Base-by-base conservation (phyloP, 2,888 invertebrate genomes). In the Xylocampa areola region DNA sequence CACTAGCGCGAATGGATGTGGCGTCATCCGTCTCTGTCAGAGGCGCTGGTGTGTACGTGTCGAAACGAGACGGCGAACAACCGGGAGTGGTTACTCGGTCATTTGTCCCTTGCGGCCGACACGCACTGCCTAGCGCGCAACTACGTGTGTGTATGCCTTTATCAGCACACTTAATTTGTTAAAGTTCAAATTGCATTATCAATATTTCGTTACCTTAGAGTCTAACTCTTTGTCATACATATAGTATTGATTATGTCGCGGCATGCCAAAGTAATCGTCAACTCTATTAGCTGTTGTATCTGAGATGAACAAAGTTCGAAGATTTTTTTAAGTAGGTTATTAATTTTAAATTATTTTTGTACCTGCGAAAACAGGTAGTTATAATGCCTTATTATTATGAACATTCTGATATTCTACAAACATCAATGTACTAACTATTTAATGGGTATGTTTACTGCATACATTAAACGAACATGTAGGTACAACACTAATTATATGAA, bases 41-140 rank as follows among this genome's bases (percentile, higher is more conserved):
- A 76, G 84, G 69, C 66, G 75, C 50, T 71, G 76, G 73, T 73
- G 72, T 70, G 69, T 79, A 77, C 72, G 79, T 73, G 85, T 81
- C 77, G 73, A 82, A 88, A 81, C 79, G 83, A 81, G 88, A 89
- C 78, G 81, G 82, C 70, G 76, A 77, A 80, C 84, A 82, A 83
- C 82, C 87, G 86, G 88, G 89, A 89, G 89, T 90, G 90, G 89
- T 89, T 87, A 84, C 82, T 81, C 84, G 82, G 87, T 88, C 87
- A 88, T 90, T 90, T 89, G 89, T 91, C 88, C 87, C 86, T 85
- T 67, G 86, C 76, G 86, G 81, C 77, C 78, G 79, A 81, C 88
- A 87, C 85, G 89, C 87, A 87, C 82, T 81, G 77, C 79, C 82
- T 80, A 81, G 76, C 79, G 67, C 74, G 78, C 77, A 70, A 69